phyloP scores from a whole-genome alignment of 2,797 vertebrate genomes.

The Nasua narica region DNA sequence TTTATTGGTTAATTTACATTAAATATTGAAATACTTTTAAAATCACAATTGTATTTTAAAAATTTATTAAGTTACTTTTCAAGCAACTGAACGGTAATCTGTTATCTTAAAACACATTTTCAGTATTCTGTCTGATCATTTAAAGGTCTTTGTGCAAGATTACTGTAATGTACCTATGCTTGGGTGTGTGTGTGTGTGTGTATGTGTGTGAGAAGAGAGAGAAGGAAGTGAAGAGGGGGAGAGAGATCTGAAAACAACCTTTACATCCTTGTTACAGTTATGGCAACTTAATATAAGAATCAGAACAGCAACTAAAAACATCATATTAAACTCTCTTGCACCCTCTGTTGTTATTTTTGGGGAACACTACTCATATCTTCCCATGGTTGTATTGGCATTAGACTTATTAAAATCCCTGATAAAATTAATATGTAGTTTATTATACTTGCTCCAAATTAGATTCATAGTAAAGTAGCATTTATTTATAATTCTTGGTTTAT shows the following conservation, averaged over 20 bases:
- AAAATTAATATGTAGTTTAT: constrained; percentile 30
- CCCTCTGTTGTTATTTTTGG: constrained; percentile 81
- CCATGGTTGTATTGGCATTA: background rate
- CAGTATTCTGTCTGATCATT: constrained; percentile 73
- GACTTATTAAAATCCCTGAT: background rate
- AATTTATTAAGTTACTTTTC: constrained; percentile 44
- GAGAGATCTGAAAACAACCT: background rate
- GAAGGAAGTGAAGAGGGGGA: background rate
- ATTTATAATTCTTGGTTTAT: background rate
- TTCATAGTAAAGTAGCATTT: background rate
- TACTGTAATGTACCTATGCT: constrained; percentile 64
- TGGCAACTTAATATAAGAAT: background rate
- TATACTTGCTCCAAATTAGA: constrained; percentile 22
- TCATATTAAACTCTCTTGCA: constrained; percentile 82
- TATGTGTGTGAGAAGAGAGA: background rate
- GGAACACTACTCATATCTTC: constrained; percentile 37
- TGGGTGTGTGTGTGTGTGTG: no score
- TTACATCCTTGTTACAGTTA: background rate
- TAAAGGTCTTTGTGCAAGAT: constrained; percentile 76
- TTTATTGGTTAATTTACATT: constrained; percentile 29
- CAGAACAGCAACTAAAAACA: background rate
- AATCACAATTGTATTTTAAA: constrained; percentile 9
- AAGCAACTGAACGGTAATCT: background rate
- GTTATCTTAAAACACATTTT: constrained; percentile 8
- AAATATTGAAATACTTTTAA: constrained; percentile 37